Evolutionary conservation across 92 coral and sea anemone genomes (phyloP), one percentile per base, ranked within the genome.

Genomic region (Zoanthus sociatus): DNA sequence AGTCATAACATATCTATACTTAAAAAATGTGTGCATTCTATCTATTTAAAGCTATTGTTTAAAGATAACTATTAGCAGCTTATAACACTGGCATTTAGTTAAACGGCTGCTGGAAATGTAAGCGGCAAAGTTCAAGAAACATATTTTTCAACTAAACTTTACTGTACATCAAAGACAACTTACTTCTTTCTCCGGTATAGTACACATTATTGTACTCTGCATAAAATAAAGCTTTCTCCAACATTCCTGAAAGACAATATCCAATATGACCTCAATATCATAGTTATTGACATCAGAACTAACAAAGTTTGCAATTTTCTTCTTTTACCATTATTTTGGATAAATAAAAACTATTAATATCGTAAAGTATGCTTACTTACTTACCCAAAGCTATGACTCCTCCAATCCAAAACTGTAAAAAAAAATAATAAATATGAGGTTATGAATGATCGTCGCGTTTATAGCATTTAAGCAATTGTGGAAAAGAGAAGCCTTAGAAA

Each of bases 321-420:
- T 26, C 26, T 26, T 26, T 26, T 26, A 26, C 26, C 26, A 26
- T 26, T 26, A 26, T 0, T 26, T 26, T 26, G 26, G 42, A 37
- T 37, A 37, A 37, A 37, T 37, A 37, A 0, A 37, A 37, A 37
- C 42, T 37, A 4, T 37, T 37, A 37, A 37, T 26, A 26, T 0
- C 26, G 42, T 1, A 37, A 37, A 2, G 42, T 14, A 12, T 18
- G 3, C 12, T 30, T n/a, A 18, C 46, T 21, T 21, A 88, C 98
- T 88, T 81, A 96, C 99, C 99, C 79, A 96, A 89, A 51, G 99
- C 99, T 75, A 96, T 96, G 10, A 96, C 99, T 21, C 99, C 99
- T 21, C 99, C 99, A 86, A 96, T 94, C 99, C 99, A 96, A 83
- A 96, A 96, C 99, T 96, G 72, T 45, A 4, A 69, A 69, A 45